A percentile compares a stretch with the other conserved stretches of the same genome.
phyloP scores from a whole-genome alignment of 2,888 invertebrate genomes.

The Hyposoter didymator region DNA sequence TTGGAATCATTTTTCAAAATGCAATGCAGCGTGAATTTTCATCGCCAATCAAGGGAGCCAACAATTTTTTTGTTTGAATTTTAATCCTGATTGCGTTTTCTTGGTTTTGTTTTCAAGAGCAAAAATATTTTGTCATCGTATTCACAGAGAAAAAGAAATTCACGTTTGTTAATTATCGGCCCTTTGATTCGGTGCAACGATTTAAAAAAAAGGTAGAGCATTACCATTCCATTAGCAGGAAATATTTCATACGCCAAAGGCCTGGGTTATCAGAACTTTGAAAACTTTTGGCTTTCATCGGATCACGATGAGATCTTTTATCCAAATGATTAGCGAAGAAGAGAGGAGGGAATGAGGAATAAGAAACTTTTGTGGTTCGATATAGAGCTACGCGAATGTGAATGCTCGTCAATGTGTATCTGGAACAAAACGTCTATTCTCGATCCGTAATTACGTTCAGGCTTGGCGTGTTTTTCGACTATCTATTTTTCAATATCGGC shows the following conservation, averaged over 20 bases:
- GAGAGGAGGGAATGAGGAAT: not conserved
- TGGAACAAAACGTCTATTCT: constrained; percentile 25
- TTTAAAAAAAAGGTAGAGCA: too few species aligned
- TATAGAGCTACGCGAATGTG: not conserved
- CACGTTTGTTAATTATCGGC: too few species aligned
- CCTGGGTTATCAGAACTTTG: not conserved
- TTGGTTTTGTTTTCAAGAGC: too few species aligned
- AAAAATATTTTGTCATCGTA: too few species aligned
- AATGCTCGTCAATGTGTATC: constrained; percentile 16
- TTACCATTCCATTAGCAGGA: too few species aligned
- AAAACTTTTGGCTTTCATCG: not conserved
- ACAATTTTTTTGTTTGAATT: too few species aligned
- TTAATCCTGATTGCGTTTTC: too few species aligned
- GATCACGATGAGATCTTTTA: not conserved
- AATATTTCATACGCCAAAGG: not conserved
- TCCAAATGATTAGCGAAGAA: not conserved
- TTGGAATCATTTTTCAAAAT: not conserved
- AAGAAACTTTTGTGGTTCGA: not conserved
- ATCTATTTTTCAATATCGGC: not conserved
- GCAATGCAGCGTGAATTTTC: not conserved
- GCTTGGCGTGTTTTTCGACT: constrained; percentile 17
- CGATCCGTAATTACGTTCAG: constrained; percentile 38
- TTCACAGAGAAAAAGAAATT: too few species aligned
- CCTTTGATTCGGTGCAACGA: not conserved
- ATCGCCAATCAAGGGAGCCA: too few species aligned